Evolutionary conservation across 2,113 vertebrate genomes (phyloP), one percentile per base, ranked within the genome.

Genomic region (Gallinago undulata): DNA sequence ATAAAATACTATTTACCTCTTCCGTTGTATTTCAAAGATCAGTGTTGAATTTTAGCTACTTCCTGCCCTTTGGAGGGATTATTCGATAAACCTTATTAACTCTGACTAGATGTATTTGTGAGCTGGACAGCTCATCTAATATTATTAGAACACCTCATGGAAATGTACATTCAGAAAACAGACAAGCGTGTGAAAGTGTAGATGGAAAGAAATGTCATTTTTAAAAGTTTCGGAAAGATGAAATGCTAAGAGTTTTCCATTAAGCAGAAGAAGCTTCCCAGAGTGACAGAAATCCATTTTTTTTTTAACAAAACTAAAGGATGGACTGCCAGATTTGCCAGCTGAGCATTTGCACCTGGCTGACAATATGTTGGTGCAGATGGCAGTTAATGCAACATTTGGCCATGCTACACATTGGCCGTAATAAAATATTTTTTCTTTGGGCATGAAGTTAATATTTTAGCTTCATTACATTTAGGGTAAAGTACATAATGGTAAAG

Each of bases 341-440:
- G 55, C 51, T 94, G 94, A 90, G 67, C 33, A 83, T 87, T 91
- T 93, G 78, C 62, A 93, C 89, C 91, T 91, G 72, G 53, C 45
- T 86, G 75, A 83, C 45, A 86, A 83, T 78, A 90, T 91, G 89
- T 89, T 78, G 39, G 84, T 92, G 57, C 93, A 97, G 94, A 96
- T 94, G 73, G 90, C 73, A 89, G 60, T 67, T 94, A 91, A 87
- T 96, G 39, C 24, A 87, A 25, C 11, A 76, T 94, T 97, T 96
- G 84, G 86, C 72, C 28, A 69, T 9, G 13, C 85, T 93, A 77
- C 75, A 48, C 9, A 17, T 31, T 84, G 84, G 33, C 66, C 94
- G 51, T 24, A 92, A 86, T 28, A 91, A 86, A 76, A 87, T 83
- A 73, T 59, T 91, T 94, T 39, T 92, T 94, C 30, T 70, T 62